These are phyloP conservation scores for Oenanthe melanoleuca DNA, from an alignment of 2,113 vertebrate genomes.

Conservation along the genomic window DNA sequence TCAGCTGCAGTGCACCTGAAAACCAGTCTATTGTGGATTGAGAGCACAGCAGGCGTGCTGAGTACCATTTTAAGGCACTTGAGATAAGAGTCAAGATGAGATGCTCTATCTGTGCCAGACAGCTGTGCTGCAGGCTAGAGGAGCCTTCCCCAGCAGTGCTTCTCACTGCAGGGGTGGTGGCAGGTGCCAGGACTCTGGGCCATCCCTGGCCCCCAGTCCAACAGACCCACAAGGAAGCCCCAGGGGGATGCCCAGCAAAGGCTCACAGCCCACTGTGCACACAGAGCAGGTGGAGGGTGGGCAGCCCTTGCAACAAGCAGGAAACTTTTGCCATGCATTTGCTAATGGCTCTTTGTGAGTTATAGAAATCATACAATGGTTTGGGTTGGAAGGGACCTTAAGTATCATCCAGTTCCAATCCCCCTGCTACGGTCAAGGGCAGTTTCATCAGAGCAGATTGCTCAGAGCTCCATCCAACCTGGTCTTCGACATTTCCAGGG, in stretches of 20 bases:
- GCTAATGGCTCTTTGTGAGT: not conserved
- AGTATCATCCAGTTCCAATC: not conserved
- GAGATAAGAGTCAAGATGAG: not conserved
- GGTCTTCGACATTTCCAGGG: not conserved
- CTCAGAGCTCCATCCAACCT: not conserved
- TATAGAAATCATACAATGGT: not conserved
- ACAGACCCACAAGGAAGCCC: not conserved
- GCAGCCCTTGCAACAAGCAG: not conserved
- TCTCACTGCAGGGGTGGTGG: not conserved
- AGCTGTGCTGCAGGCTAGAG: not conserved
- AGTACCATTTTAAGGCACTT: not conserved
- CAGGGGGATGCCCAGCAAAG: not conserved
- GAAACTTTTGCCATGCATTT: not conserved
- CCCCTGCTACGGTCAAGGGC: accelerated
- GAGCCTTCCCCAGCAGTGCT: accelerated
- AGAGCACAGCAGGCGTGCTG: not conserved
- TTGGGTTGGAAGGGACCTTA: not conserved
- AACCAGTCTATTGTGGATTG: not conserved
- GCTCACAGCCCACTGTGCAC: accelerated
- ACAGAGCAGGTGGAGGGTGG: accelerated
- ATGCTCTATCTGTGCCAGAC: not conserved
- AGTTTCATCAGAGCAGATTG: not conserved
- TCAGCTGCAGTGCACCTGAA: not conserved
- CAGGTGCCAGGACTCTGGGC: not conserved
- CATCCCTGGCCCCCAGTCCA: not conserved